Base-by-base conservation (phyloP, 2,888 invertebrate genomes). In the Thera obeliscata region DNA sequence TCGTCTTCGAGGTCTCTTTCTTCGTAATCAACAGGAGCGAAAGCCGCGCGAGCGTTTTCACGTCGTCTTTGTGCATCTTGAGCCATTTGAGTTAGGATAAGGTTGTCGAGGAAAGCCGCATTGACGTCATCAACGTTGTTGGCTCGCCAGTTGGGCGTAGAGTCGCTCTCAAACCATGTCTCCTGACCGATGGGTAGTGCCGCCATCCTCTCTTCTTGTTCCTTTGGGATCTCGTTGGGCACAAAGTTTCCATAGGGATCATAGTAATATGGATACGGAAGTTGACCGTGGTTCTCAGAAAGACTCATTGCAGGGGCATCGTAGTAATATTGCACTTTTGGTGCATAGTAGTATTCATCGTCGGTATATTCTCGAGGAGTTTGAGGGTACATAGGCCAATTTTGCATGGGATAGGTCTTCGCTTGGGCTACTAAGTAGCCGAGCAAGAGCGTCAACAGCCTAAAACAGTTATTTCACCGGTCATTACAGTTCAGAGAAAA, bases 101-200 rank as follows among this genome's bases (percentile, higher is more conserved):
- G 87, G 81, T 96, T 96, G 79, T 95, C 95, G 64, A 96, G 89
- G 83, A 96, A 96, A 59, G 95, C 95, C 64, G 95, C 95, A 82
- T 95, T 96, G 81, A 91, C 94, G 84, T 88, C 93, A 86, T 94
- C 94, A 56, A 88, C 86, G 69, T 91, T 90, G 77, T 85, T 91
- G 63, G 88, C 79, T 64, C 87, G 88, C 91, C 90, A 94, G 72
- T 84, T 88, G 64, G 90, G 89, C 69, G 86, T 81, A 62, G 87
- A 80, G 71, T 95, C 95, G 72, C 93, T 94, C 81, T 95, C 95
- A 74, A 94, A 96, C 91, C 95, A 95, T 12, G 95, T 95, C 81
- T 96, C 95, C 78, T 95, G 95, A n/a, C 95, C 95, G 38, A 95
- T 95, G 0, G 95, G 95, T 48, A 95, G 88, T 11, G 95, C 90